Evolutionary conservation across 2,888 invertebrate species (phyloP).

Genomic region (Quadriops clusia): DNA sequence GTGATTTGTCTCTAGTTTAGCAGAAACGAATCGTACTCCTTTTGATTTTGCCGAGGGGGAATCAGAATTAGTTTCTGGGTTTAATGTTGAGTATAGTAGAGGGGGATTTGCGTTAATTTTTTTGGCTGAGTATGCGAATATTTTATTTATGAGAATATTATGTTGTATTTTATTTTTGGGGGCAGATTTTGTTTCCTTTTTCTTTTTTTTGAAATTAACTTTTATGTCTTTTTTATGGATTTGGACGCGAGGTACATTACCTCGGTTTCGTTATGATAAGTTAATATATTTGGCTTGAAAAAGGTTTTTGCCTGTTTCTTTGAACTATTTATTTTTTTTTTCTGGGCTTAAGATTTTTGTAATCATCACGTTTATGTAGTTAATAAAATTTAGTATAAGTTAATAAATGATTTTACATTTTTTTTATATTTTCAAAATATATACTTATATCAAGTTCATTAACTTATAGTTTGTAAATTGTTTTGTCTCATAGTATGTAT

Average conservation of each 20-base stretch:
- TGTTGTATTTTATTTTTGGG: slow-evolving; percentile 49
- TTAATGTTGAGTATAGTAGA: slow-evolving; percentile 66
- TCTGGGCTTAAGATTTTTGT: slow-evolving; percentile 42
- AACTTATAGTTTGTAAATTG: slow-evolving; percentile 39
- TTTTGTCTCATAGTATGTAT: slow-evolving; percentile 43
- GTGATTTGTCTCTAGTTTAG: slow-evolving; percentile 49
- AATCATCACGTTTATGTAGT: slow-evolving; percentile 29
- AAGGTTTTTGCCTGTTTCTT: slow-evolving; percentile 49
- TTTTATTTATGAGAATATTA: slow-evolving; percentile 54
- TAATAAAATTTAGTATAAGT: slow-evolving; percentile 37
- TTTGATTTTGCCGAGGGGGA: slow-evolving; percentile 74
- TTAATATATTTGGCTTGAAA: slow-evolving; percentile 59
- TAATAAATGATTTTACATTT: too few species aligned
- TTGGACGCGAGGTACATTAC: slow-evolving; percentile 53
- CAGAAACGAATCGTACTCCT: slow-evolving; percentile 60
- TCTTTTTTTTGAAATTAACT: slow-evolving; percentile 44
- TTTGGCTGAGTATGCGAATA: slow-evolving; percentile 56
- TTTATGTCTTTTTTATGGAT: slow-evolving; percentile 51
- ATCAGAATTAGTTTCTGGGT: slow-evolving; percentile 66
- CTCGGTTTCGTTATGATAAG: slow-evolving; percentile 65
- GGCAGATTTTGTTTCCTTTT: slow-evolving; percentile 35
- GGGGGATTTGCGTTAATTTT: slow-evolving; percentile 61
- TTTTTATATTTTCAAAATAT: slow-evolving; percentile 61
- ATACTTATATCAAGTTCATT: slow-evolving; percentile 55
- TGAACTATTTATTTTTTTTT: too few species aligned